Conservation (phyloP, 2,113 vertebrate species). For the Etia nguti region DNA sequence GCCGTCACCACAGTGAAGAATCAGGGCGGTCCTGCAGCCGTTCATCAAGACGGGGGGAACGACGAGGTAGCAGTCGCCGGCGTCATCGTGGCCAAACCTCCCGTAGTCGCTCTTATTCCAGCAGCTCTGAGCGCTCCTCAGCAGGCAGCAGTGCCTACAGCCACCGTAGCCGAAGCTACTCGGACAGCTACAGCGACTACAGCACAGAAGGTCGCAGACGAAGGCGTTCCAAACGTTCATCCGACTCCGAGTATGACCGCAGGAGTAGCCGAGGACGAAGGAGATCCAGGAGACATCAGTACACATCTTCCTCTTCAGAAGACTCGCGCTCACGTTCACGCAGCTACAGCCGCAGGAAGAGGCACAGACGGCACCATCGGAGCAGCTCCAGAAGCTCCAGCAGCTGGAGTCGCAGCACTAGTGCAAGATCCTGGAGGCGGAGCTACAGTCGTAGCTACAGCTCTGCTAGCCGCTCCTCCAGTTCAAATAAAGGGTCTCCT, state of each 20-base stretch:
- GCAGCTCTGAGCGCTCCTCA: conserved; percentile 87
- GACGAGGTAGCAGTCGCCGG: conserved; percentile 70
- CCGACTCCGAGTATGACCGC: conserved; percentile 87
- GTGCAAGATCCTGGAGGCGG: conserved; percentile 85
- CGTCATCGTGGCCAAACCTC: conserved; percentile 77
- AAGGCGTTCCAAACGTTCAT: conserved; percentile 81
- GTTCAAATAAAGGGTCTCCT: conserved; percentile 78
- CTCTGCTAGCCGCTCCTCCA: conserved; percentile 80
- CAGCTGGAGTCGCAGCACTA: conserved; percentile 90
- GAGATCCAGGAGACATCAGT: conserved; percentile 82
- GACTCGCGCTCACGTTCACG: conserved; percentile 80
- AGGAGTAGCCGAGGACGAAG: conserved; percentile 76
- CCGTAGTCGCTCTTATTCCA: conserved; percentile 84
- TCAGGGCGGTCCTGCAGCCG: conserved; percentile 83
- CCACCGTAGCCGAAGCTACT: conserved; percentile 87
- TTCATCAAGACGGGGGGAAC: conserved; percentile 76
- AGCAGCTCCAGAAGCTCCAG: conserved; percentile 85
- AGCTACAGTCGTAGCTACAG: conserved; percentile 93
- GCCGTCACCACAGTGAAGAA: conserved; percentile 85
- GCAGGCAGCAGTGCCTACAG: conserved; percentile 84
- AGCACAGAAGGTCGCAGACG: conserved; percentile 72
- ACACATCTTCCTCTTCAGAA: conserved; percentile 81
- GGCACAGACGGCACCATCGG: conserved; percentile 74
- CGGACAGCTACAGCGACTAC: conserved; percentile 92
- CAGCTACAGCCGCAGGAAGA: conserved; percentile 80